phyloP scores from a whole-genome alignment of 2,797 vertebrate species.

The Mormyrops attenuatus region DNA sequence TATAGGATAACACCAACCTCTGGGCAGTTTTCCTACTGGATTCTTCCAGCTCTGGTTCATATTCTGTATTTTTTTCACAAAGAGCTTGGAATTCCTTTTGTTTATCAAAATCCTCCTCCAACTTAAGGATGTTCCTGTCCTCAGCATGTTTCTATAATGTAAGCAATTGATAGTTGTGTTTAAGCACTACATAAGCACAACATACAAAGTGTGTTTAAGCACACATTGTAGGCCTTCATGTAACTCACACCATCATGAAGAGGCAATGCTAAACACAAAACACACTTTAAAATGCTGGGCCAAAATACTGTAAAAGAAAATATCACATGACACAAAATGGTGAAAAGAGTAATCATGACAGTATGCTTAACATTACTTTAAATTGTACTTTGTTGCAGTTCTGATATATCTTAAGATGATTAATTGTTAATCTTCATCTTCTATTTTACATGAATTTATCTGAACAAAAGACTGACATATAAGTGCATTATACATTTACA shows the following conservation, averaged over 20 bases:
- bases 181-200: not conserved
- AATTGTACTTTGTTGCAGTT: not conserved
- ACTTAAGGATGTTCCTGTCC: not conserved
- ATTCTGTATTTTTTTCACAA: not conserved
- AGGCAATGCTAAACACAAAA: not conserved
- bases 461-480: not conserved
- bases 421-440: not conserved
- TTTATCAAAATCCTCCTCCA: not conserved
- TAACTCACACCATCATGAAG: not conserved
- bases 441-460: not conserved
- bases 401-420: not conserved
- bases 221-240: not conserved
- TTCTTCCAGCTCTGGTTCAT: not conserved
- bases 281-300: not conserved
- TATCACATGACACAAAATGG: not conserved
- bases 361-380: not conserved
- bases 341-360: not conserved
- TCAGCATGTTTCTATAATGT: not conserved
- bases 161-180: not conserved
- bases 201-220: not conserved
- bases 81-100: not conserved
- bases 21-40: not conserved
- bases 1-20: not conserved
- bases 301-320: not conserved
- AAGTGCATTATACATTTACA: not conserved